phyloP scores from a whole-genome alignment of 1,140 invertebrate genomes.

The Pachyrhynchus sulphureomaculatus region DNA sequence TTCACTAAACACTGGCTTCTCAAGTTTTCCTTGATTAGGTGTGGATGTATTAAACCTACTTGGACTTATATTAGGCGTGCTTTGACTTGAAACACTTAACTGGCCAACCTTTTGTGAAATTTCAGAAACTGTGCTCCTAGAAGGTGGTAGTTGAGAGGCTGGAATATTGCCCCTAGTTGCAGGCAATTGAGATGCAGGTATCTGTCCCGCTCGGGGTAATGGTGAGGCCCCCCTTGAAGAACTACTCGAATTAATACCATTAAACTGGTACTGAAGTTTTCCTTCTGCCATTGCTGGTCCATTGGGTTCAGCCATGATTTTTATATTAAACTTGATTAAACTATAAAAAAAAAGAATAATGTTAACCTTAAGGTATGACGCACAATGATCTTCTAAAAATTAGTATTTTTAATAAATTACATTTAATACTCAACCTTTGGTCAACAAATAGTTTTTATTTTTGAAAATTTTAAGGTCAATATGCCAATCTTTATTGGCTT shows the following conservation, averaged over 20 bases:
- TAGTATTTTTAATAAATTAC: neutral
- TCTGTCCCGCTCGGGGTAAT: conserved; percentile 28
- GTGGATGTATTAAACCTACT: conserved; percentile 27
- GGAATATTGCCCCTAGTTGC: conserved; percentile 38
- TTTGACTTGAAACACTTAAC: conserved; percentile 33
- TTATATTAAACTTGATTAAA: neutral
- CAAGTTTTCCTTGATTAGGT: conserved; percentile 23
- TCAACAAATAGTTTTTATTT: neutral
- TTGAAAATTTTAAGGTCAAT: neutral
- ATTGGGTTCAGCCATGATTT: conserved; percentile 23
- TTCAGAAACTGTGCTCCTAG: conserved; percentile 25
- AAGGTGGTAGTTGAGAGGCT: conserved; percentile 42
- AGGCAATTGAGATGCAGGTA: conserved; percentile 45
- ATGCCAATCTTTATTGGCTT: conserved; percentile 1
- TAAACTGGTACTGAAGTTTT: conserved; percentile 34
- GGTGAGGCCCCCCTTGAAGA: conserved; percentile 49
- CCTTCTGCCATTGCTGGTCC: conserved; percentile 6
- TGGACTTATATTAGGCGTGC: conserved; percentile 21
- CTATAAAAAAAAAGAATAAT: neutral
- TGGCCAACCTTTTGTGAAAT: conserved; percentile 37
- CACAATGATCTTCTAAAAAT: neutral
- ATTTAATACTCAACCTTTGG: conserved; percentile 22
- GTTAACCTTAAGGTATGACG: neutral
- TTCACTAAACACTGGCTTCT: conserved; percentile 26
- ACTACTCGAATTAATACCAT: conserved; percentile 45